Evolutionary conservation across 2,888 invertebrate genomes (phyloP).

Genomic region (Julus scanicus): DNA sequence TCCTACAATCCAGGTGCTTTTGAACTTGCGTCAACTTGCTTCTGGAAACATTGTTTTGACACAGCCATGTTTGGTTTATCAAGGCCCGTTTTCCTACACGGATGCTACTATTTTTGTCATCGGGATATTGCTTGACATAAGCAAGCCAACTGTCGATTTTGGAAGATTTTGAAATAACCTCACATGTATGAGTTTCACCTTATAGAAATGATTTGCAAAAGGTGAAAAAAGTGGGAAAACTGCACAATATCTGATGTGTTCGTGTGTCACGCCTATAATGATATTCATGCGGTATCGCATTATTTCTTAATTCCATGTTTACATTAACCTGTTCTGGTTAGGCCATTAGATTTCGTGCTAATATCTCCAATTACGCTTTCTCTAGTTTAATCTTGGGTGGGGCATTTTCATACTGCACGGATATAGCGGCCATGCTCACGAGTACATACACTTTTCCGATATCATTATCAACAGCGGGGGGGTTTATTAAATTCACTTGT

Average conservation of each 20-base stretch:
- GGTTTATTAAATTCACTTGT: conserved; percentile 7
- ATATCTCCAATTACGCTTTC: conserved; percentile 16
- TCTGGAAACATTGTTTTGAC: neutral
- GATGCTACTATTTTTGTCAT: neutral
- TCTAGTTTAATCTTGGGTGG: conserved; percentile 31
- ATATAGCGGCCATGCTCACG: neutral
- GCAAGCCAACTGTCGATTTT: neutral
- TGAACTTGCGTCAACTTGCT: too few relatives aligned
- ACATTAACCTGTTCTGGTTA: conserved; percentile 39
- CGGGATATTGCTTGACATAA: neutral
- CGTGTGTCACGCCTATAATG: conserved; percentile 2
- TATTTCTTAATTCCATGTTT: conserved; percentile 30
- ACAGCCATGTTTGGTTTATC: neutral
- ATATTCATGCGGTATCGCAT: neutral
- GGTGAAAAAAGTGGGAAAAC: too few relatives aligned
- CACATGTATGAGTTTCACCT: too few relatives aligned
- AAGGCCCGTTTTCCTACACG: neutral
- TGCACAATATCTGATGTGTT: too few relatives aligned
- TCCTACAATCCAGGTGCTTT: too few relatives aligned
- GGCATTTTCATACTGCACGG: neutral
- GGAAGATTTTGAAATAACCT: neutral
- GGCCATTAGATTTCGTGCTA: conserved; percentile 22
- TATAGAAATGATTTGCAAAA: too few relatives aligned
- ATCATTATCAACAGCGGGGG: conserved; percentile 14
- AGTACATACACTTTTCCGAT: neutral